phyloP scores from a whole-genome alignment of 2,797 vertebrate species.

The Scomberomorus guttatus region DNA sequence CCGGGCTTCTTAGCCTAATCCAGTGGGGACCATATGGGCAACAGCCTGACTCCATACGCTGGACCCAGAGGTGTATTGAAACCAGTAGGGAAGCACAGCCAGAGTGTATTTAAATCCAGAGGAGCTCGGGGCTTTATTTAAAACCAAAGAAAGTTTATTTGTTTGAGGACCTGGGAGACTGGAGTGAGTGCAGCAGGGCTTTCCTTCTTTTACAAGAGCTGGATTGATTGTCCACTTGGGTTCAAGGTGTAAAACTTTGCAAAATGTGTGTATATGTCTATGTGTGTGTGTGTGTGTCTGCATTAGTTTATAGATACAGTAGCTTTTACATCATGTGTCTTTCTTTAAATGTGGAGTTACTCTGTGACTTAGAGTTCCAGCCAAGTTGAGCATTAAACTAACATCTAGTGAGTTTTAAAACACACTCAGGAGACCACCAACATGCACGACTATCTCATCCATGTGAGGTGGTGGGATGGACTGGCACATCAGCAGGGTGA shows the following conservation, averaged over 20 bases:
- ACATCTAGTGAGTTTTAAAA: conserved; percentile 30
- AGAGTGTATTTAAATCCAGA: conserved; percentile 73
- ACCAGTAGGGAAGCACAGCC: conserved; percentile 56
- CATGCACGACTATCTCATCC: not conserved
- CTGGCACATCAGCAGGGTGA: conserved; percentile 29
- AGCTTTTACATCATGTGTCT: not conserved
- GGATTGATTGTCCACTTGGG: conserved; percentile 68
- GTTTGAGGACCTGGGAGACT: conserved; percentile 67
- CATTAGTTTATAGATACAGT: not conserved
- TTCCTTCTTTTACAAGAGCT: conserved; percentile 50
- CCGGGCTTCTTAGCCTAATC: conserved; percentile 76
- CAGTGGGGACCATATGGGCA: conserved; percentile 82
- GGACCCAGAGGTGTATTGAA: conserved; percentile 74
- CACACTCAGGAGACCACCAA: conserved; percentile 50
- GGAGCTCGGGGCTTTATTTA: conserved; percentile 74
- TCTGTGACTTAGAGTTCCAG: conserved; percentile 38
- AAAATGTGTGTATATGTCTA: not conserved
- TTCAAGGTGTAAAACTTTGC: conserved; percentile 57
- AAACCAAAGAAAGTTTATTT: conserved; percentile 81
- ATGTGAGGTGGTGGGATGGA: not conserved
- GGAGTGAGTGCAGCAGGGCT: conserved; percentile 43
- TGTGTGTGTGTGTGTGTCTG: not conserved
- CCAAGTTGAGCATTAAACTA: conserved; percentile 36
- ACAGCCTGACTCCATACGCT: conserved; percentile 69
- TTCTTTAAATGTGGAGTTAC: conserved; percentile 2